These are phyloP conservation scores for Opisthograptis luteolata DNA, from an alignment of 2,888 invertebrate genomes.

Conservation along the genomic window DNA sequence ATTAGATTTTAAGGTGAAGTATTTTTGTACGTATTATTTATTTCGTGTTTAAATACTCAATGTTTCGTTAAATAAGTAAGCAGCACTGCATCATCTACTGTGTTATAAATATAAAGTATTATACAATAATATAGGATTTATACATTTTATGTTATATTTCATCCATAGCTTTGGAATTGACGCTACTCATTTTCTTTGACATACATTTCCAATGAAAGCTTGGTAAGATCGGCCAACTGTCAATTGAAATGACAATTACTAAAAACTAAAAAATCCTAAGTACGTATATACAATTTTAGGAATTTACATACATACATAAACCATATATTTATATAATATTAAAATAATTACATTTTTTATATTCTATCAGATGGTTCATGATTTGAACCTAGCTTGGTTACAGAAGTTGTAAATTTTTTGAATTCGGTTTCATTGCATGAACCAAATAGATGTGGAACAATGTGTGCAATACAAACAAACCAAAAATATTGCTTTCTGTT, in stretches of 20 bases:
- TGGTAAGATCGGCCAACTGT: no score
- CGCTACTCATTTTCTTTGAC: not conserved
- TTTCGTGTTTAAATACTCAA: conserved; percentile 32
- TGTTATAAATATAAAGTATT: conserved; percentile 4
- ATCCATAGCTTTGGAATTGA: conserved; percentile 3
- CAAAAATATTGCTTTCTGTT: no score
- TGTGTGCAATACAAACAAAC: conserved; percentile 28
- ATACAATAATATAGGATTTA: not conserved
- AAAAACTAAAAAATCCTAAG: no score
- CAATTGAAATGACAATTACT: no score
- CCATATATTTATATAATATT: no score
- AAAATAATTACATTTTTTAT: no score
- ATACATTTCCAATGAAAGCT: not conserved
- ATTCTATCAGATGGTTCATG: no score
- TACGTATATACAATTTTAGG: no score
- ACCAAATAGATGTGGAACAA: not conserved
- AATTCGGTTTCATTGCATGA: not conserved
- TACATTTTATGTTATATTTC: not conserved
- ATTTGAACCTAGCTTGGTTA: no score
- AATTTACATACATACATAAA: no score
- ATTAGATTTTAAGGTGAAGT: conserved; percentile 45
- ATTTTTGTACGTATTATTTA: conserved; percentile 25
- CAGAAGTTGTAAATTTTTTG: no score
- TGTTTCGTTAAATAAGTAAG: conserved; percentile 18
- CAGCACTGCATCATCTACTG: conserved; percentile 2